Evolutionary conservation across 2,888 invertebrate species (phyloP).

Genomic region (Cantharis flavilabris): DNA sequence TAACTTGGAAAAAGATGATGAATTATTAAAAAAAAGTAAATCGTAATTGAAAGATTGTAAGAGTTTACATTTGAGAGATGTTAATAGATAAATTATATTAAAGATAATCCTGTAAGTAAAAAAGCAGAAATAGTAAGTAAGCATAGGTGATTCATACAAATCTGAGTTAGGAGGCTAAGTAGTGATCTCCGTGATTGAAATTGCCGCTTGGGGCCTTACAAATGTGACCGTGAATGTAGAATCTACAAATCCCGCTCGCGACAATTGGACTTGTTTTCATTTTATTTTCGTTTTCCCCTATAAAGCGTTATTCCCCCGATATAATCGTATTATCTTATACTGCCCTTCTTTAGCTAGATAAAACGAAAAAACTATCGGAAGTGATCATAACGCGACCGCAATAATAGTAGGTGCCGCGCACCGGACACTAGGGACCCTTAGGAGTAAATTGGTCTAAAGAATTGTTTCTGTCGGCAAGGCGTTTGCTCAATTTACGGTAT

Average conservation of each 20-base stretch:
- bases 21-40: background rate
- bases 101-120: background rate
- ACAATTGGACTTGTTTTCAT: conserved; percentile 54
- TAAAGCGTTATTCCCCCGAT: conserved; percentile 48
- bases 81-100: background rate
- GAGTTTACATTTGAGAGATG: background rate
- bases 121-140: conserved; percentile 4
- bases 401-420: conserved; percentile 26
- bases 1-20: too few relatives aligned
- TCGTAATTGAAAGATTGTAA: background rate
- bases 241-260: conserved; percentile 48
- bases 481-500: conserved; percentile 52
- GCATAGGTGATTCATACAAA: conserved; percentile 27
- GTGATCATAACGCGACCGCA: conserved; percentile 37
- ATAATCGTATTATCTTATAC: conserved; percentile 53
- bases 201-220: conserved; percentile 46
- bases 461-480: conserved; percentile 49
- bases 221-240: conserved; percentile 43
- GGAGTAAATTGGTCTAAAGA: conserved; percentile 50
- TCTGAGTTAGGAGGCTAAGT: conserved; percentile 19
- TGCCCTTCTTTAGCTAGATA: conserved; percentile 47
- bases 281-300: conserved; percentile 53
- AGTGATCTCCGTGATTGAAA: conserved; percentile 48
- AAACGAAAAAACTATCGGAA: conserved; percentile 40
- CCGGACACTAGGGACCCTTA: conserved; percentile 38